A percentile compares a stretch with the other conserved stretches of the same genome.
phyloP scores from a whole-genome alignment of 2,113 vertebrate genomes.

The Megatriorchis doriae region DNA sequence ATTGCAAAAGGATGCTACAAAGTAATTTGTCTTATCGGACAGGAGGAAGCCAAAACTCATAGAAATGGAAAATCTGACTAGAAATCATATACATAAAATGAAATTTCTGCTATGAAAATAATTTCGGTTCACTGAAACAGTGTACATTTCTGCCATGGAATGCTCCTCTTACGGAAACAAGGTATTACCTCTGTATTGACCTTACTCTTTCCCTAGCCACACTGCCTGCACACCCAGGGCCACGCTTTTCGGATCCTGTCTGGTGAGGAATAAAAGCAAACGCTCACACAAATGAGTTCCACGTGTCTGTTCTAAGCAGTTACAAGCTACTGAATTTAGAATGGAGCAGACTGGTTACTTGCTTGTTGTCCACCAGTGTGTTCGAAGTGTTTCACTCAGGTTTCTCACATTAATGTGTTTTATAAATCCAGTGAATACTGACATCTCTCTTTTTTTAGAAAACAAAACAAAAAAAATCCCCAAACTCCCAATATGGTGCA shows the following conservation, averaged over 20 bases:
- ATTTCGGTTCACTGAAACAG: slow-evolving; percentile 37
- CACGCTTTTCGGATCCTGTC: slow-evolving; percentile 30
- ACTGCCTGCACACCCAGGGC: slow-evolving; percentile 53
- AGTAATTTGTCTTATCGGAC: slow-evolving; percentile 80
- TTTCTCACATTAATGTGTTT: slow-evolving; percentile 60
- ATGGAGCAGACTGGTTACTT: slow-evolving; percentile 4
- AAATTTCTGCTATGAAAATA: slow-evolving; percentile 15
- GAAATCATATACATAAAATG: slow-evolving; percentile 2
- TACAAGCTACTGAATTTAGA: background rate
- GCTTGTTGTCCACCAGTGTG: slow-evolving; percentile 30
- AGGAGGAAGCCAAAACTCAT: slow-evolving; percentile 68
- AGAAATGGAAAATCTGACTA: slow-evolving; percentile 91
- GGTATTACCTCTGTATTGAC: slow-evolving; percentile 62
- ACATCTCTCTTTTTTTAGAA: slow-evolving; percentile 30
- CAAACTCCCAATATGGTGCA: slow-evolving; percentile 25
- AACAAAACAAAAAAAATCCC: background rate
- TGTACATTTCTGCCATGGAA: slow-evolving; percentile 53
- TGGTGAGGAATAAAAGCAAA: background rate
- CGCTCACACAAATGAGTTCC: background rate
- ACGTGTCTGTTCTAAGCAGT: background rate
- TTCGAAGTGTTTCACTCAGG: slow-evolving; percentile 67
- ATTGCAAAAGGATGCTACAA: slow-evolving; percentile 91
- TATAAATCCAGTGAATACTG: slow-evolving; percentile 37
- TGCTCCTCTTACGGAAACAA: slow-evolving; percentile 42
- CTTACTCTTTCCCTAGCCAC: slow-evolving; percentile 24